phyloP scores from a whole-genome alignment of 2,113 vertebrate genomes.

The Silurus meridionalis region DNA sequence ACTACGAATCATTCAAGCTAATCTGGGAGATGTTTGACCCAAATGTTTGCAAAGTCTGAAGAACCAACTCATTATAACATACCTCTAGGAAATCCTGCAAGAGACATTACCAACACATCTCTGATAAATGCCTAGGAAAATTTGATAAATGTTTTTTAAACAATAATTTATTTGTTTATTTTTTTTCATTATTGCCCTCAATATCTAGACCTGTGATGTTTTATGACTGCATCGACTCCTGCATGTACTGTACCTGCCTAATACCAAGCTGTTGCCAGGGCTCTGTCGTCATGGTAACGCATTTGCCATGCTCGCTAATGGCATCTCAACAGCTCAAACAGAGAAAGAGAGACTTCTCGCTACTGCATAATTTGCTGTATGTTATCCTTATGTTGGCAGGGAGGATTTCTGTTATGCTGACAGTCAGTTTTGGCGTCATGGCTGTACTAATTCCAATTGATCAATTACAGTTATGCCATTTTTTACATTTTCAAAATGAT shows the following conservation, averaged over 20 bases:
- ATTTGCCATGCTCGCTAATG: conserved; percentile 27
- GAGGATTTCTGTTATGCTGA: not conserved
- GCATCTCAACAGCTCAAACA: conserved; percentile 24
- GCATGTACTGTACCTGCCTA: conserved; percentile 29
- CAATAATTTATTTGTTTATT: not conserved
- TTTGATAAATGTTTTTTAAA: not conserved
- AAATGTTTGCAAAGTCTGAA: not conserved
- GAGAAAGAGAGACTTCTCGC: conserved; percentile 28
- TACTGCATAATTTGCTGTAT: conserved; percentile 9
- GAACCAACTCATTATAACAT: not conserved
- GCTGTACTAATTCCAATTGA: conserved; percentile 1
- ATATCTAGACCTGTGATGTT: conserved; percentile 10
- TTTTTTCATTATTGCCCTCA: not conserved
- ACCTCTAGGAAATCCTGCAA: not conserved
- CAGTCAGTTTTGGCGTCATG: not conserved
- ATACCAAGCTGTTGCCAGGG: conserved; percentile 46
- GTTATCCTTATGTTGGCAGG: not conserved
- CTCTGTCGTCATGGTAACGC: conserved; percentile 46
- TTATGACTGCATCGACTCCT: conserved; percentile 7
- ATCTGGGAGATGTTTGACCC: not conserved
- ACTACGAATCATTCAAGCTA: not conserved
- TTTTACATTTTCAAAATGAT: not conserved
- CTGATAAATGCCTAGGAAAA: not conserved
- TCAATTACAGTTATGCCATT: not conserved
- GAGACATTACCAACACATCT: not conserved